Percentiles rank a stretch among this genome's conserved stretches.
Conservation (phyloP, 2,113 vertebrate genomes). For the Daboia siamensis region DNA sequence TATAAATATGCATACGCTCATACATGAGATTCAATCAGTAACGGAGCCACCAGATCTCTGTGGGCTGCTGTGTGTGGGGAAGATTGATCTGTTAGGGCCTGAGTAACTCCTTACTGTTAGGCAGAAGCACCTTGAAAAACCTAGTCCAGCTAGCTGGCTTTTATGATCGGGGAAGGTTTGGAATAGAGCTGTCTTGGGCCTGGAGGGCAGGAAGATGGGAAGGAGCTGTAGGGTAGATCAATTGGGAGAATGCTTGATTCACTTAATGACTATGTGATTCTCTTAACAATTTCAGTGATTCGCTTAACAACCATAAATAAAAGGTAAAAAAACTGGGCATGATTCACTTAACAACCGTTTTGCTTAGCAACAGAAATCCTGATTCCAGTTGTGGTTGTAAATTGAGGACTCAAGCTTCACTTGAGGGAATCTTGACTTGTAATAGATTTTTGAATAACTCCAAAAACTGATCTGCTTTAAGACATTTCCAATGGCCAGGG, state of each 20-base stretch:
- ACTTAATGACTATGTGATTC: background rate
- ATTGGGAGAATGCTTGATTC: background rate
- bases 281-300: background rate
- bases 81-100: background rate
- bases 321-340: background rate
- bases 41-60: background rate
- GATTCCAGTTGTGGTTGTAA: background rate
- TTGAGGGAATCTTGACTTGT: background rate
- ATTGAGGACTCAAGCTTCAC: background rate
- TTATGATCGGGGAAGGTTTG: background rate
- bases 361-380: background rate
- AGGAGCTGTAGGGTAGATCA: background rate
- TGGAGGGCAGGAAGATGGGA: background rate
- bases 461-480: background rate
- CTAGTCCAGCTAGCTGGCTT: background rate
- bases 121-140: background rate
- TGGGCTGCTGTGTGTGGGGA: background rate
- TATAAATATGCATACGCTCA: too few relatives aligned
- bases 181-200: background rate
- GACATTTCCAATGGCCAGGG: background rate
- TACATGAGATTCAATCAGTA: background rate
- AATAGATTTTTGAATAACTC: background rate
- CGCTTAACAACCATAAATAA: background rate
- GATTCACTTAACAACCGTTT: background rate
- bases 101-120: background rate